A percentile compares a stretch with the other conserved stretches of the same genome.
These are phyloP conservation scores for Ectropis grisescens DNA, from an alignment of 1,140 invertebrate genomes.

Conservation along the genomic window DNA sequence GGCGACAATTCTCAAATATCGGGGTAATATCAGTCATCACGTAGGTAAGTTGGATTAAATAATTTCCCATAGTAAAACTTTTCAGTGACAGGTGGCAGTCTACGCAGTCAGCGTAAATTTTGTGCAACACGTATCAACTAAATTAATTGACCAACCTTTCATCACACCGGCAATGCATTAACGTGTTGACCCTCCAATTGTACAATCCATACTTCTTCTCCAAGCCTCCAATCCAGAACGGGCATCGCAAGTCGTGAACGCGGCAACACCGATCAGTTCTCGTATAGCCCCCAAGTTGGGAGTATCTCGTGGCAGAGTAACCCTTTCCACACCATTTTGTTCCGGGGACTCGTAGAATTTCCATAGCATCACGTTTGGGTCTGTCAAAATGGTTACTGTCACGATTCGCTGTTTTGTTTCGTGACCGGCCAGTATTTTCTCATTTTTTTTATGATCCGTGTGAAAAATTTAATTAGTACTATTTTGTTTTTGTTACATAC, in stretches of 20 bases:
- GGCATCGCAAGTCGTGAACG: slow-evolving; percentile 85
- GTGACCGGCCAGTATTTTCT: no score
- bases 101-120: background rate
- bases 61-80: no score
- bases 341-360: slow-evolving; percentile 80
- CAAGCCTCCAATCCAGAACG: slow-evolving; percentile 83
- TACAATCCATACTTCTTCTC: slow-evolving; percentile 83
- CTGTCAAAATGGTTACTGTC: slow-evolving; percentile 19
- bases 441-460: no score
- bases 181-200: slow-evolving; percentile 87
- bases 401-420: no score
- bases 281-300: slow-evolving; percentile 82
- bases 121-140: no score
- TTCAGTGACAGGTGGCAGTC: no score
- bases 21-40: no score
- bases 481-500: no score
- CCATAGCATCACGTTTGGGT: slow-evolving; percentile 70
- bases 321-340: slow-evolving; percentile 93
- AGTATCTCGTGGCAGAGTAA: slow-evolving; percentile 79
- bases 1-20: no score
- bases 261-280: slow-evolving; percentile 87
- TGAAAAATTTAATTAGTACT: no score
- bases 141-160: slow-evolving; percentile 76
- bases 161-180: slow-evolving; percentile 91
- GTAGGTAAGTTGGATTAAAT: no score